Evolutionary conservation across 2,113 vertebrate species (phyloP).

Genomic region (Callipepla californica): DNA sequence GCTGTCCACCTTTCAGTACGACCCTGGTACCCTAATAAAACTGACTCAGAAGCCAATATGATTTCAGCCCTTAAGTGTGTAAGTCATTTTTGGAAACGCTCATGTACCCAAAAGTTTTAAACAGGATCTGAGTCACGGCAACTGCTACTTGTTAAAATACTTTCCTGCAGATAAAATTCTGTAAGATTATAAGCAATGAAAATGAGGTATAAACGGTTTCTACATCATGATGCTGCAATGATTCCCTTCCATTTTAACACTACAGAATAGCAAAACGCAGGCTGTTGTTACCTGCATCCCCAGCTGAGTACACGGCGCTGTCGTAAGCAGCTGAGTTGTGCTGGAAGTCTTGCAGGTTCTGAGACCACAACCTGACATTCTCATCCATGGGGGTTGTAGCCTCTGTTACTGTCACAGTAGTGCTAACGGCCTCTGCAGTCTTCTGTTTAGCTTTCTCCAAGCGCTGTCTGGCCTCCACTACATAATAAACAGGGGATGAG

Average conservation of each 20-base stretch:
- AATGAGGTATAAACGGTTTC: background rate
- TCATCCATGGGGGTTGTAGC: constrained; percentile 82
- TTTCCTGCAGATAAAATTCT: background rate
- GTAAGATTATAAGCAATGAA: background rate
- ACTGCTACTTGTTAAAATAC: background rate
- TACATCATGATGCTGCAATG: fast-evolving
- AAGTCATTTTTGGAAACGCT: background rate
- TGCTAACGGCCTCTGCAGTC: constrained; percentile 81
- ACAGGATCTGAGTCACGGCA: background rate
- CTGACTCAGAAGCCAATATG: background rate
- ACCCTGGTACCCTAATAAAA: background rate
- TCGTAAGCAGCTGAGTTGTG: constrained; percentile 85
- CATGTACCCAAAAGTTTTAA: background rate
- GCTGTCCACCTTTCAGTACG: background rate
- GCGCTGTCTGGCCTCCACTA: constrained; percentile 81
- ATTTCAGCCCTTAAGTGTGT: background rate
- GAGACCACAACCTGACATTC: constrained; percentile 85
- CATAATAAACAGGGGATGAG: background rate
- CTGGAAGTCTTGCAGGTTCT: constrained; percentile 85
- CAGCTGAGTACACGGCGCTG: constrained; percentile 84
- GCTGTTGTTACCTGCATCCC: constrained; percentile 85
- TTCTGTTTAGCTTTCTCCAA: constrained; percentile 83
- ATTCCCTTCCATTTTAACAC: background rate
- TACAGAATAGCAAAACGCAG: background rate
- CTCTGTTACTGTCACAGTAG: constrained; percentile 78